phyloP scores from a whole-genome alignment of 2,797 vertebrate genomes.

The Gephyroberyx darwinii region DNA sequence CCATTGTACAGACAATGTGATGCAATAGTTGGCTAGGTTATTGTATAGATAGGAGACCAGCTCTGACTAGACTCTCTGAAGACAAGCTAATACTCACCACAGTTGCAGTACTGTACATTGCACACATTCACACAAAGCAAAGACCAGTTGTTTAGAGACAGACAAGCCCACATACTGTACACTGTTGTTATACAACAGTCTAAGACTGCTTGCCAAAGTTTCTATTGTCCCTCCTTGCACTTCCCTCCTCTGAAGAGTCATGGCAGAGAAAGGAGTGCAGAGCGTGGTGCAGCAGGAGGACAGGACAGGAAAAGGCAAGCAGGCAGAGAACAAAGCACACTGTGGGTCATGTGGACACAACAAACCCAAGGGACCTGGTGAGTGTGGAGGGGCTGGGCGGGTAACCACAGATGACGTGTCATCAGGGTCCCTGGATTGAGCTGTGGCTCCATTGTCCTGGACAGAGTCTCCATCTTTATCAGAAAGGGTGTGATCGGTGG shows the following conservation, averaged over 20 bases:
- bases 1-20: conserved; percentile 19
- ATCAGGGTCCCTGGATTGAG: conserved; percentile 52
- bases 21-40: conserved; percentile 10
- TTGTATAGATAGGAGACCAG: conserved; percentile 4
- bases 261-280: conserved; percentile 64
- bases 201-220: conserved; percentile 40
- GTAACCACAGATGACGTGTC: conserved; percentile 15
- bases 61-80: conserved; percentile 16
- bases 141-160: neutral
- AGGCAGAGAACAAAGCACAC: conserved; percentile 68
- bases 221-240: conserved; percentile 48
- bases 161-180: conserved; percentile 12
- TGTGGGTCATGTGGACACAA: conserved; percentile 67
- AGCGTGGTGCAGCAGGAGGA: conserved; percentile 48
- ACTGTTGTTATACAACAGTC: conserved; percentile 29
- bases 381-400: conserved; percentile 50
- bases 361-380: conserved; percentile 68
- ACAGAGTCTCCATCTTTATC: conserved; percentile 9
- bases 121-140: neutral
- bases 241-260: conserved; percentile 63
- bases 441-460: conserved; percentile 11
- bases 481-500: neutral
- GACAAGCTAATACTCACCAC: conserved; percentile 15
- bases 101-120: conserved; percentile 8
- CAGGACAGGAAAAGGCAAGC: conserved; percentile 56